These are phyloP conservation scores for Dreissena polymorpha DNA, from an alignment of 1,140 invertebrate species.

Conservation along the genomic window DNA sequence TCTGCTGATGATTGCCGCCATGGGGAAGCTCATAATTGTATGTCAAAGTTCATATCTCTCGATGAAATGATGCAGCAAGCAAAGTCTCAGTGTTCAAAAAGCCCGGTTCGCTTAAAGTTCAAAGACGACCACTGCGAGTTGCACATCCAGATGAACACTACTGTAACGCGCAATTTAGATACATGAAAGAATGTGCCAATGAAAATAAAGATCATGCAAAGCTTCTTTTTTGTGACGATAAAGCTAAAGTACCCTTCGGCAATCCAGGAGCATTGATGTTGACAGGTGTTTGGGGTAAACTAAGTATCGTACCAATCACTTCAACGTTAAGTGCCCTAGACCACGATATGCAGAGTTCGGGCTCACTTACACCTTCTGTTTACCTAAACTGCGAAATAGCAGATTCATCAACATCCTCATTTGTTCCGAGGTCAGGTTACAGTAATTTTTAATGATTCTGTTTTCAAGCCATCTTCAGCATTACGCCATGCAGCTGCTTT, in stretches of 20 bases:
- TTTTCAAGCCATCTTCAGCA: not conserved
- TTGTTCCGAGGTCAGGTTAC: slow-evolving; percentile 11
- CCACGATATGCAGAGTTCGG: not conserved
- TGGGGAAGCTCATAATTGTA: slow-evolving; percentile 28
- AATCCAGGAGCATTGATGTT: not conserved
- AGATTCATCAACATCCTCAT: not conserved
- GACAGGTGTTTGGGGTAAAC: slow-evolving; percentile 6
- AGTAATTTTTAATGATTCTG: slow-evolving; percentile 18
- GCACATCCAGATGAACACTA: slow-evolving; percentile 58
- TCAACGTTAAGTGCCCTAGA: not conserved
- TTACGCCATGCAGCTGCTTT: slow-evolving; percentile 14
- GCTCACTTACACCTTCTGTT: slow-evolving; percentile 3
- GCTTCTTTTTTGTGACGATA: slow-evolving; percentile 4
- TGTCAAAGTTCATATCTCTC: slow-evolving; percentile 42
- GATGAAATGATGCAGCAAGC: slow-evolving; percentile 40
- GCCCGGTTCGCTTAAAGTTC: slow-evolving; percentile 40
- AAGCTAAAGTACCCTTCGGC: slow-evolving; percentile 6
- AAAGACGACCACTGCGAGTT: slow-evolving; percentile 43
- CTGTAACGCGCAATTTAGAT: slow-evolving; percentile 50
- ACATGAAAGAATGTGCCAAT: slow-evolving; percentile 29
- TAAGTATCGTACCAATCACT: not conserved
- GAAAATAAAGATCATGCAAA: not conserved
- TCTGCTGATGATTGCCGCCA: slow-evolving; percentile 54
- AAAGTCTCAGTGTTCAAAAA: slow-evolving; percentile 5
- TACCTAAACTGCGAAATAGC: not conserved